Evolutionary conservation across 2,113 vertebrate genomes (phyloP), one percentile per base, ranked within the genome.

Genomic region (Morphnarchus princeps): DNA sequence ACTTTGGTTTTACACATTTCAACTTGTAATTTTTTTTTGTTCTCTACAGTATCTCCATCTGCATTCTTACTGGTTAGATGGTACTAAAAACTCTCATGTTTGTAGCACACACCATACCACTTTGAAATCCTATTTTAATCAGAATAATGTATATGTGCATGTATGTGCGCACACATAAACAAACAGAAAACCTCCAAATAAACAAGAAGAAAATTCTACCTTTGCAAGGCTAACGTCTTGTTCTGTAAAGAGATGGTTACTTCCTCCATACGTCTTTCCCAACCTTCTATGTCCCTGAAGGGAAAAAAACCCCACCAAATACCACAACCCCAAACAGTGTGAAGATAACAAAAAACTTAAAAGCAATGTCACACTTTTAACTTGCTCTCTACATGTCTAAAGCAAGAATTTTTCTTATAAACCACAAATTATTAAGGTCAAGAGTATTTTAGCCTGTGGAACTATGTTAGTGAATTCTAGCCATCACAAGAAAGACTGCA

Each of bases 201-300:
- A 82, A 59, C 3, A 24, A 17, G 11, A 93, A 92, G 22, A 82
- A 90, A 61, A 67, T 19, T 49, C 29, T 96, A 97, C 98, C 98
- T 98, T 73, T 94, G 61, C 55, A 98, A 74, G 10, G 89, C 89
- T 87, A 98, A 40, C 1, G 40, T 91, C 96, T 97, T 98, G 47
- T 97, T 97, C 50, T 82, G 45, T 36, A 97, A 71, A 45, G 93
- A 81, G 36, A 10, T 3, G 82, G 95, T 96, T 40, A 28, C 4
- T 19, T 96, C n/a, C 52, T 97, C 97, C 38, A 95, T 14, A 43
- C 92, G 72, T 40, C 8, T 84, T 95, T 96, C 32, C 78, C 98
- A 70, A 28, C 85, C 36, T 93, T 82, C 7, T 62, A 16, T 52
- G 73, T 42, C 28, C 36, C 97, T 98, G 93, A 91, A 96, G 93